A percentile compares a stretch with the other conserved stretches of the same genome.
phyloP scores from a whole-genome alignment of 2,113 vertebrate species.

The Mugil cephalus region DNA sequence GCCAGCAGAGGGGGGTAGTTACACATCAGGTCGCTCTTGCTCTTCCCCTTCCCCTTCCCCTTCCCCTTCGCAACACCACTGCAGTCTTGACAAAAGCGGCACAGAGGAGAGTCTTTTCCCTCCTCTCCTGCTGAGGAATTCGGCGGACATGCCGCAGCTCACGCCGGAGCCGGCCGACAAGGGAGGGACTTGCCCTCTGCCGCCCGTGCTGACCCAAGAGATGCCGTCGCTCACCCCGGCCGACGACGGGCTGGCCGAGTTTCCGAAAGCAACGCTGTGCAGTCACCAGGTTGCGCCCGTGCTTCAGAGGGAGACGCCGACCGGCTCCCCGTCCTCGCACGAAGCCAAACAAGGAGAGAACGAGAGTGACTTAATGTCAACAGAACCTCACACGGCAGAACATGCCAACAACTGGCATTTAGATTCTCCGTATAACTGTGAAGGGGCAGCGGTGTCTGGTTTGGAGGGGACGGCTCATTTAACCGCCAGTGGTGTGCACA shows the following conservation, averaged over 20 bases:
- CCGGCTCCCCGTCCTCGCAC: conserved; percentile 29
- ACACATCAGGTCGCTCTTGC: conserved; percentile 27
- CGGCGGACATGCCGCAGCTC: conserved; percentile 83
- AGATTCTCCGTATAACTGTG: conserved; percentile 38
- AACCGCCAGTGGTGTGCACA: conserved; percentile 40
- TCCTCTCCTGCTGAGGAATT: conserved; percentile 69
- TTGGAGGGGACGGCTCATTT: conserved; percentile 53
- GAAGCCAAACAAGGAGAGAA: conserved; percentile 35
- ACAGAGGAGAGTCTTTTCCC: conserved; percentile 58
- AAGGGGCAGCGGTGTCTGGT: conserved; percentile 39
- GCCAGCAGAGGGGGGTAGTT: conserved; percentile 62
- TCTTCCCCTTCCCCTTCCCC: neutral
- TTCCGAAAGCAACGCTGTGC: conserved; percentile 22
- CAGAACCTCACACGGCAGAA: conserved; percentile 31
- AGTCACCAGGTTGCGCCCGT: conserved; percentile 70
- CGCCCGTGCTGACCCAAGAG: conserved; percentile 80
- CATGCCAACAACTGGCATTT: conserved; percentile 55
- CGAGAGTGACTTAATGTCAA: conserved; percentile 16
- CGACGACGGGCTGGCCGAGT: conserved; percentile 47
- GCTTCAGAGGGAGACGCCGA: conserved; percentile 73
- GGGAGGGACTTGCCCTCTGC: conserved; percentile 64
- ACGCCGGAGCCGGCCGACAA: conserved; percentile 76
- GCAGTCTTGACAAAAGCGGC: conserved; percentile 36
- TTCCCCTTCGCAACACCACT: conserved; percentile 28
- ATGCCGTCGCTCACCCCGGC: conserved; percentile 85